Base-by-base conservation (phyloP, 1,140 invertebrate genomes). In the Papilio dardanus region DNA sequence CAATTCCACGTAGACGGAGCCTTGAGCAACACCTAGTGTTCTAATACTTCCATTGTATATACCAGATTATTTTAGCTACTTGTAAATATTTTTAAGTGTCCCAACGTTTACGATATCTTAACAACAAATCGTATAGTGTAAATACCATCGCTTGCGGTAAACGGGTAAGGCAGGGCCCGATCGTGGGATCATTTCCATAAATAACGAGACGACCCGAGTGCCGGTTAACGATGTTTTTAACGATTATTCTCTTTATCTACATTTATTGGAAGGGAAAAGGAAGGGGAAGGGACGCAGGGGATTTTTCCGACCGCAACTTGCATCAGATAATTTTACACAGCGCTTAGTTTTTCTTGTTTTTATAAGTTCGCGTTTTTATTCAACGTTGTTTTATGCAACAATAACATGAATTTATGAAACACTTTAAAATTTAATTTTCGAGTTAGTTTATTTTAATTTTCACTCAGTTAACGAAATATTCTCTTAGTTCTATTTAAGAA, bases 151-250 rank as follows among this genome's bases (percentile, higher is more conserved):
- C 35, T 69, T 69, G 12, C 65, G 66, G 65, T 68, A 68, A 67
- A 46, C 74, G 74, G 37, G 65, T 42, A 33, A 28, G 42, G 31
- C 40, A 12, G 21, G 16, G 54, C 19, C 40, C 16, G 62, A 68
- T 75, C 74, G 33, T 35, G 30, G 67, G 67, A 69, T 69, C 67
- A 67, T 50, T 75, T 66, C 66, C 65, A 75, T 67, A 75, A 74
- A 75, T 75, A 75, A 68, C 74, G 74, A 75, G 74, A 75, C 42
- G 40, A 24, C 19, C 24, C 37, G 37, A 75, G 74, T 75, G 65
- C 33, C 65, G 67, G 67, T 40, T 69, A 69, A 69, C 67, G 67
- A 69, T 69, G 67, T 69, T 69, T 69, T 40, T 69, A 69, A 69
- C 67, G 67, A 69, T 69, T 69, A 69, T 40, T 37, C 67, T 69